Evolutionary conservation across 2,113 vertebrate genomes (phyloP).

Genomic region (Glaucidium brasilianum): DNA sequence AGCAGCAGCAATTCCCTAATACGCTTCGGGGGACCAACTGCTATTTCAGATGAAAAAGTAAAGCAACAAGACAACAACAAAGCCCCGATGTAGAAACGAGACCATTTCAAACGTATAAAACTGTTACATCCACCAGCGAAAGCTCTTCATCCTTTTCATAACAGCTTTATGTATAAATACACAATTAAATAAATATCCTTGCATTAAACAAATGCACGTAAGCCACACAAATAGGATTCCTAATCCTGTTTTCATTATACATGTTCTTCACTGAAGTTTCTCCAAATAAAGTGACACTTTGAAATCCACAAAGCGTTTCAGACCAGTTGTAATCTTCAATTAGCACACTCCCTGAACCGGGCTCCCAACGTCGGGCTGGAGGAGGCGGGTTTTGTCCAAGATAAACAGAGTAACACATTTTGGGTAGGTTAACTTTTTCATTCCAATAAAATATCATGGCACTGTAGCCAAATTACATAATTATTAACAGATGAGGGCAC

Average conservation of each 20-base stretch:
- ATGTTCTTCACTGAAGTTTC: neutral
- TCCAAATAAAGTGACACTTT: neutral
- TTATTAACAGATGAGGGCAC: slow-evolving; percentile 5
- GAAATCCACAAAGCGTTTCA: neutral
- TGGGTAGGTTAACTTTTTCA: neutral
- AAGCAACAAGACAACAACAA: neutral
- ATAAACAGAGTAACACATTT: slow-evolving; percentile 3
- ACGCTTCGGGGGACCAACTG: accelerated
- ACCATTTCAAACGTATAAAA: accelerated
- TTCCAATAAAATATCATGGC: neutral
- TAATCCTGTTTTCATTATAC: neutral
- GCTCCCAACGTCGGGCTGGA: neutral
- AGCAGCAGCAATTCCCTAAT: neutral
- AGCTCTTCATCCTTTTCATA: neutral
- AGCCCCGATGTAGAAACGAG: accelerated
- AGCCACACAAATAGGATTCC: neutral
- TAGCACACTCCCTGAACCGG: neutral
- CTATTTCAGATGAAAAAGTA: neutral
- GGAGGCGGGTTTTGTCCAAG: neutral
- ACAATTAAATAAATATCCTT: neutral
- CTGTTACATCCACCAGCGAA: neutral
- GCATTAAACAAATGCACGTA: neutral
- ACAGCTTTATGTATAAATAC: neutral
- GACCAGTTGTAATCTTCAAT: neutral
- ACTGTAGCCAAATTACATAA: neutral